Evolutionary conservation across 2,888 invertebrate species (phyloP), one percentile per base, ranked within the genome.

Genomic region (Synergus itoensis): DNA sequence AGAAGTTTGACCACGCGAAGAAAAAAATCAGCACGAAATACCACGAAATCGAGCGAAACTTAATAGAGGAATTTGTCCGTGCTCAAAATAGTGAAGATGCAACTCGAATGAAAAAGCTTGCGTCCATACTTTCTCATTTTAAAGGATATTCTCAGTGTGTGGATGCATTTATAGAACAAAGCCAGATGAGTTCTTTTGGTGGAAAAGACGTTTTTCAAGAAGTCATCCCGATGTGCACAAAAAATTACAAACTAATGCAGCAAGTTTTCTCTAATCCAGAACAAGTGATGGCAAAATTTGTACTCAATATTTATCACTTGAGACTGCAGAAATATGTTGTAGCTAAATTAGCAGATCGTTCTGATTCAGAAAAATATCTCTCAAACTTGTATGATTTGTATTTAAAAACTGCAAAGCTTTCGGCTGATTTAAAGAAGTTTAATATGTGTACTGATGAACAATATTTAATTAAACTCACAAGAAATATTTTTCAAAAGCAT

Each of bases 221-320:
- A 81, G 96, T 99, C 14, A 94, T 98, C 65, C 97, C 97, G 0
- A 94, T 99, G 86, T 99, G 99, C 92, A 96, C 96, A 87, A 96
- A 96, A 90, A 98, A 97, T 93, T 95, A 97, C 92, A 94, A 95
- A 87, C 94, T 96, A 82, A 97, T 98, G 83, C 95, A 96, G 89
- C 96, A 96, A 89, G 99, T 99, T 1, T 99, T 99, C 91, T 96
- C 96, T 8, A 98, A 98, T 92, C 98, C 99, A 0, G 98, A 99
- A 85, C 97, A 98, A 93, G 99, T 99, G 11, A 98, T 99, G 98
- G 97, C 98, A 80, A 99, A 99, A 93, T 98, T 99, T 92, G 97
- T 99, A 67, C 94, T 99, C 21, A 99, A 99, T 91, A 97, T 99
- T 82, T 99, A 98, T 92, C 97, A 98, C 87, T 93, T 98, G 9